Base-by-base conservation (phyloP, 2,888 invertebrate species). In the Leptopilina syphax region DNA sequence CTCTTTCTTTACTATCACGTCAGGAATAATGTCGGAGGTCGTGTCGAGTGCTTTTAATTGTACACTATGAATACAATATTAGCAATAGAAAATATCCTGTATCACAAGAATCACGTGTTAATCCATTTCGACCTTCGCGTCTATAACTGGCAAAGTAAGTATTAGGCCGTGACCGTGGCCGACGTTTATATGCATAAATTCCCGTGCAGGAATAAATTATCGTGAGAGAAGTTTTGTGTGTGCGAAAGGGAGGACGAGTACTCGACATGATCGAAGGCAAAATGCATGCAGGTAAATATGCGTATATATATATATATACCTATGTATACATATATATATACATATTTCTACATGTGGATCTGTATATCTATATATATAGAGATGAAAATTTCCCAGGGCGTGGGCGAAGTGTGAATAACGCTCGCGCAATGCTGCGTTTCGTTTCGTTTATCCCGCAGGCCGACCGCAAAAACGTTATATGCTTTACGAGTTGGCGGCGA, bases 401-500 rank as follows among this genome's bases (percentile, higher is more conserved):
- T 83, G 78, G 83, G 82, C 81, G 81, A 82, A 82, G 82, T 83
- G 82, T 82, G 82, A 83, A 83, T 83, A 83, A 82, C 82, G 81
- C 65, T 54, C 73, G 65, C 27, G 24, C 50, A 13, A 27, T 70
- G 9, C 54, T 65, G 77, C 60, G 78, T 54, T 65, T 77, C 73
- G 77, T 79, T 79, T 79, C 81, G 80, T 70, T 77, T 65, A 66
- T 44, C 70, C 65, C 77, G 79, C 79, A 79, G 27, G 65, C 70
- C 47, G 80, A 54, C 70, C 34, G 67, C 77, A 77, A 77, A 50
- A 77, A 77, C 65, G 77, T 54, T 68, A 81, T 65, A 73, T 73
- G 78, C 76, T 79, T 79, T 78, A 78, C 77, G 79, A 83, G 77
- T 50, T 67, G 77, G 70, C 65, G 80, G 57, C 76, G 78, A 77